Percentiles rank a stretch among this genome's conserved stretches.
These are phyloP conservation scores for Austrolebias charrua DNA, from an alignment of 2,797 vertebrate species.

Conservation along the genomic window DNA sequence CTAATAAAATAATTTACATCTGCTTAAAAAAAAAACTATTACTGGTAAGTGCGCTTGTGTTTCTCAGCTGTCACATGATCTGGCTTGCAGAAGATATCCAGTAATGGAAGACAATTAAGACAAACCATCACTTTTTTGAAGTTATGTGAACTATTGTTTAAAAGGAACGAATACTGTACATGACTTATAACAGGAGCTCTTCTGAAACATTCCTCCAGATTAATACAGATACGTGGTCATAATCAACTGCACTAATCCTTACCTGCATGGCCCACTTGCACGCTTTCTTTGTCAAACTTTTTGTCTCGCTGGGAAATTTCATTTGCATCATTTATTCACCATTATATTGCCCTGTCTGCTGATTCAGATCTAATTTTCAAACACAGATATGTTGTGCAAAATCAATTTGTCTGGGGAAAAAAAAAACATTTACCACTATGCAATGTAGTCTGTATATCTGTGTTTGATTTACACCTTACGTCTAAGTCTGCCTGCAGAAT, in stretches of 20 bases:
- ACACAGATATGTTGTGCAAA: conserved; percentile 11
- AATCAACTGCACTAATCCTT: conserved; percentile 47
- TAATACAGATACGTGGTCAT: conserved; percentile 44
- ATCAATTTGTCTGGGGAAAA: conserved; percentile 3
- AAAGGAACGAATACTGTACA: conserved; percentile 12
- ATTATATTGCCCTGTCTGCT: conserved; percentile 22
- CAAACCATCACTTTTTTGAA: conserved; percentile 24
- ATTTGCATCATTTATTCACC: conserved; percentile 23
- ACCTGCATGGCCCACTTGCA: conserved; percentile 74
- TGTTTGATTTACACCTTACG: conserved; percentile 7
- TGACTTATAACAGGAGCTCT: conserved; percentile 30
- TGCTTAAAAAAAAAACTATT: not conserved
- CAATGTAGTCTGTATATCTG: conserved; percentile 8
- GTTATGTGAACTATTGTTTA: conserved; percentile 69
- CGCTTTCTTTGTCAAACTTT: conserved; percentile 44
- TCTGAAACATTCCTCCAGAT: conserved; percentile 33
- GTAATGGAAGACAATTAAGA: conserved; percentile 3
- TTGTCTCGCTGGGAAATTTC: conserved; percentile 19
- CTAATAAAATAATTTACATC: not conserved
- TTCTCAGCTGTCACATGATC: conserved; percentile 11
- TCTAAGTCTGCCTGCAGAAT: conserved; percentile 5
- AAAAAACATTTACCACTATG: conserved; percentile 13
- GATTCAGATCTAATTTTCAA: conserved; percentile 30
- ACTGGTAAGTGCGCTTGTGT: not conserved
- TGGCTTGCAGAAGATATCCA: conserved; percentile 40